A percentile compares a stretch with the other conserved stretches of the same genome.
Conservation (phyloP, 2,888 invertebrate species). For the Coelopa pilipes region DNA sequence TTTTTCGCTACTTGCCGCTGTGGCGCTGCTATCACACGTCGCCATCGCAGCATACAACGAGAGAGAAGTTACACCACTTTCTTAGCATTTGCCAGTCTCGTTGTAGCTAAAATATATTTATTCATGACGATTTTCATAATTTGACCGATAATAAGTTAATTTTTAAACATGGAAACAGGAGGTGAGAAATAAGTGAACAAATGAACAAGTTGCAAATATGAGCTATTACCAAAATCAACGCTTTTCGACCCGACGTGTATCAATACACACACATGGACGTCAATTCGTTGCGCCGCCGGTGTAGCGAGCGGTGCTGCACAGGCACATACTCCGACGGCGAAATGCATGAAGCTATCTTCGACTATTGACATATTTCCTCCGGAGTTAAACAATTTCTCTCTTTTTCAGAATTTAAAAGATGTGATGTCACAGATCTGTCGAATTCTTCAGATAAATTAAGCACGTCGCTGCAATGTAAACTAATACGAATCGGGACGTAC, state of each 20-base stretch:
- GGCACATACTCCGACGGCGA: too few relatives aligned
- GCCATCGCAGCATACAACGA: slow-evolving; percentile 6
- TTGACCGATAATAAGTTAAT: slow-evolving; percentile 8
- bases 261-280: not conserved
- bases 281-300: not conserved
- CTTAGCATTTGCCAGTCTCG: not conserved
- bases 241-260: not conserved
- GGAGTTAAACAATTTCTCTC: not conserved
- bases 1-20: slow-evolving; percentile 22
- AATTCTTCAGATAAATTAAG: slow-evolving; percentile 67
- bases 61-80: slow-evolving; percentile 1
- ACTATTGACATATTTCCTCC: too few relatives aligned
- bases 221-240: not conserved
- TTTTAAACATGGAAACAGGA: slow-evolving; percentile 27
- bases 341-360: too few relatives aligned
- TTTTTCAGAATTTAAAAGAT: slow-evolving; percentile 69
- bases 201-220: not conserved
- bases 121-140: slow-evolving; percentile 6
- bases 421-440: slow-evolving; percentile 67
- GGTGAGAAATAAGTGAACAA: not conserved
- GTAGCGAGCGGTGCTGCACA: not conserved
- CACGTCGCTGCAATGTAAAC: slow-evolving; percentile 76
- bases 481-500: slow-evolving; percentile 86
- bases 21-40: slow-evolving; percentile 14
- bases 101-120: slow-evolving; percentile 3